Evolutionary conservation across 1,140 invertebrate genomes (phyloP), one percentile per base, ranked within the genome.

Genomic region (Drosophila grimshawi): DNA sequence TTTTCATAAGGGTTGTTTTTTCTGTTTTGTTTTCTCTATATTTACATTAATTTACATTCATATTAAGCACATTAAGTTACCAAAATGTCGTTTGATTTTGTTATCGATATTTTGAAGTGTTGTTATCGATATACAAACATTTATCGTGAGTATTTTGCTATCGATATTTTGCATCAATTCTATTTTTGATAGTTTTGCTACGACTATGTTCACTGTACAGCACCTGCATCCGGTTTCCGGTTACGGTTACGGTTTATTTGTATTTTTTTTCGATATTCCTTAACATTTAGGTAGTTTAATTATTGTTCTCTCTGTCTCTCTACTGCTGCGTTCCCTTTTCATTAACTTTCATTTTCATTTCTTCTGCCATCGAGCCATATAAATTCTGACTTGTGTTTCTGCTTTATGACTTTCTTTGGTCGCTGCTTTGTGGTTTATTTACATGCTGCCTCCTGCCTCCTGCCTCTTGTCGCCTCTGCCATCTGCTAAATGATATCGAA

Each of bases 1-100:
- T 52, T 5, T 29, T 5, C 11, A 35, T 49, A 41, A 19, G 45
- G 43, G 30, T 33, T 35, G 39, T 8, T 46, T 8, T 2, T 3
- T 30, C 19, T 19, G 19, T 46, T 19, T 60, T 60, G 8, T 11
- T 59, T 30, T 56, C 39, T 52, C 46, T 41, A 10, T 89, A 88
- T 88, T 75, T 88, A 88, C 85, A 88, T 43, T 78, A 82, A 80
- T 88, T 76, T 89, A 85, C 83, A 89, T 62, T 55, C 57, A 89
- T 86, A 79, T 65, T 86, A 86, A 86, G 81, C 79, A 82, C 76
- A 73, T 78, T 62, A 69, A 76, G 46, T 81, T 70, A 71, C 66
- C 78, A 64, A 80, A 56, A 75, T 45, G 29, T 46, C 32, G 45
- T 6, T 48, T 48, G 33, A 30, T 43, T 43, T 5, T 29, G 33